Conservation (phyloP, 1,140 invertebrate species). For the Drosophila asahinai region DNA sequence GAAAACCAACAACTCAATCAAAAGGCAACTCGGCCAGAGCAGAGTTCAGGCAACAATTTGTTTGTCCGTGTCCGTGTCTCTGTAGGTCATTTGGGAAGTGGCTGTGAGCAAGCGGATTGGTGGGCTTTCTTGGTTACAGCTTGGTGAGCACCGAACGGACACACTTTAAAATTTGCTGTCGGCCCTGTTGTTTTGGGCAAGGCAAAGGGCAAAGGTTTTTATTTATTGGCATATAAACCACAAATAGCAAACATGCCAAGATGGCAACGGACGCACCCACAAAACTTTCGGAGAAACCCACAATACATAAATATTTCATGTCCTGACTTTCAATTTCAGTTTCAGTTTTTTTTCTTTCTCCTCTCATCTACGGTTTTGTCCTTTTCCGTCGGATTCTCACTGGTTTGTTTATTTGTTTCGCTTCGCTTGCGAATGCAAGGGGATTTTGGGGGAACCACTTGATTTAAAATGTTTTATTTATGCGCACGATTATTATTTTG, state of each 20-base stretch:
- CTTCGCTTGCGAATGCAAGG: constrained; percentile 44
- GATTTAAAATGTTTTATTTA: constrained; percentile 83
- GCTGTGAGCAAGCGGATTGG: constrained; percentile 16
- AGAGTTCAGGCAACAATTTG: constrained; percentile 74
- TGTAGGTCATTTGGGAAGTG: constrained; percentile 61
- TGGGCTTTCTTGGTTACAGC: constrained; percentile 57
- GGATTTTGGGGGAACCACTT: constrained; percentile 60
- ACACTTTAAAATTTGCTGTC: constrained; percentile 68
- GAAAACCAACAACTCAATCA: constrained; percentile 77
- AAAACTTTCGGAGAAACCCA: constrained; percentile 49
- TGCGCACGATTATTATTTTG: constrained; percentile 80
- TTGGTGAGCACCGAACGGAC: constrained; percentile 40
- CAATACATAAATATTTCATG: constrained; percentile 81
- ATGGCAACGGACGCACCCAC: constrained; percentile 58
- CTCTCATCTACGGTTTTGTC: constrained; percentile 33
- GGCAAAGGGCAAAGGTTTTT: constrained; percentile 69
- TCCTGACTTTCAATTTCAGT: constrained; percentile 80
- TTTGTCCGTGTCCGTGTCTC: constrained; percentile 14
- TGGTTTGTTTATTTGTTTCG: constrained; percentile 69
- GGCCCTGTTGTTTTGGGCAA: constrained; percentile 38
- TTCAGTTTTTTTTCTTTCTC: constrained; percentile 17
- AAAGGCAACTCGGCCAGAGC: constrained; percentile 47
- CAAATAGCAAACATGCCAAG: constrained; percentile 78
- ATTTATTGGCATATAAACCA: constrained; percentile 82
- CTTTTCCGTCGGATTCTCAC: constrained; percentile 47